Percentiles rank a stretch among this genome's conserved stretches.
These are phyloP conservation scores for Hirtodrosophila duncani DNA, from an alignment of 2,888 invertebrate genomes.

Conservation along the genomic window DNA sequence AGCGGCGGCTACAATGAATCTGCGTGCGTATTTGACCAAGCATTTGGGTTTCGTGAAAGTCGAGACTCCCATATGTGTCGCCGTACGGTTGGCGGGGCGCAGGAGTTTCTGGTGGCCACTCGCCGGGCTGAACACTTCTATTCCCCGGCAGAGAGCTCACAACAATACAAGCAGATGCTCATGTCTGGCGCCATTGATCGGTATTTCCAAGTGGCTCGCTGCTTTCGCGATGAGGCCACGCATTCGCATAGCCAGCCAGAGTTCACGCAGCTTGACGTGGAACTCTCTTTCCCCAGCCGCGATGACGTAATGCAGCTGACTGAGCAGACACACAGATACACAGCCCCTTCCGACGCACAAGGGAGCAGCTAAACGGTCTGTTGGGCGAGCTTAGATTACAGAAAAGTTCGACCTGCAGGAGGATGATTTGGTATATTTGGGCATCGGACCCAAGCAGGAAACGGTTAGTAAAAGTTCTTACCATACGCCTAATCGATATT, in stretches of 20 bases:
- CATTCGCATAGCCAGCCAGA: conserved; percentile 96
- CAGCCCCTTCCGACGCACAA: conserved; percentile 81
- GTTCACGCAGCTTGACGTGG: conserved; percentile 98
- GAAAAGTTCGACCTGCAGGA: conserved; percentile 75
- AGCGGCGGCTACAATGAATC: conserved; percentile 87
- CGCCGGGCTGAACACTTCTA: conserved; percentile 89
- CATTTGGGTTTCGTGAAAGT: conserved; percentile 93
- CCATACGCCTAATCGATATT: too few species aligned
- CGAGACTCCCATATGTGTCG: conserved; percentile 97
- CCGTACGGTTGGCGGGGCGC: conserved; percentile 96
- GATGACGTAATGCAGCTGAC: conserved; percentile 87
- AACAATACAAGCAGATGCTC: conserved; percentile 98
- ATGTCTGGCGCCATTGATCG: conserved; percentile 98
- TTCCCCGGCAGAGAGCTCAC: conserved; percentile 97
- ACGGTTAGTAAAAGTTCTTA: conserved; percentile 80
- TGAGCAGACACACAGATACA: conserved; percentile 83
- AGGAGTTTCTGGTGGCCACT: conserved; percentile 98
- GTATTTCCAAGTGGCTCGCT: conserved; percentile 83
- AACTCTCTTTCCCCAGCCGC: conserved; percentile 92
- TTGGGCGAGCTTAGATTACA: conserved; percentile 77
- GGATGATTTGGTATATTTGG: conserved; percentile 80
- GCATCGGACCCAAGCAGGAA: conserved; percentile 80
- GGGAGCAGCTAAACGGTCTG: conserved; percentile 75
- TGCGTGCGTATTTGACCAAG: conserved; percentile 91
- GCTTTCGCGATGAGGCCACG: conserved; percentile 91